Evolutionary conservation across 2,888 invertebrate species (phyloP).

Genomic region (Scaeva pyrastri): DNA sequence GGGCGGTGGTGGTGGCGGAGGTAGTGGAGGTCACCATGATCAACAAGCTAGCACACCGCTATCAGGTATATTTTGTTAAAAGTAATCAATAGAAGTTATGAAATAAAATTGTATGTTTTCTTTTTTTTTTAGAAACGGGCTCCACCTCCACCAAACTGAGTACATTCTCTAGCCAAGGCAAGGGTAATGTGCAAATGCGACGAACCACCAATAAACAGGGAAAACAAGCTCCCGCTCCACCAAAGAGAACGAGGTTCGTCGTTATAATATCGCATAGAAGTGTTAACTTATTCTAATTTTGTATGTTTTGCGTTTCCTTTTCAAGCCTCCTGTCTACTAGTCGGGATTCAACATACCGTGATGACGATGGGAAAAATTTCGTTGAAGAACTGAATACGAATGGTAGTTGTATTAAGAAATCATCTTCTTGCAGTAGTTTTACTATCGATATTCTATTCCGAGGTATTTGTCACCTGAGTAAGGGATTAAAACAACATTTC

Average conservation of each 20-base stretch:
- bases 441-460: conserved; percentile 84
- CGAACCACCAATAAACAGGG: conserved; percentile 94
- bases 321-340: conserved; percentile 83
- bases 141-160: conserved; percentile 86
- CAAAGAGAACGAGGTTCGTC: conserved; percentile 94
- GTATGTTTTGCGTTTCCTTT: conserved; percentile 20
- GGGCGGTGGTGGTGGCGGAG: conserved; percentile 77
- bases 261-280: not conserved
- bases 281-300: not conserved
- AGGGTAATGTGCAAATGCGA: conserved; percentile 91
- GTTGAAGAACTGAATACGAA: conserved; percentile 83
- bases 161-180: conserved; percentile 87
- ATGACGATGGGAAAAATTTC: conserved; percentile 83
- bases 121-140: conserved; percentile 82
- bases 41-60: conserved; percentile 83
- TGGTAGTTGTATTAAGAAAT: conserved; percentile 84
- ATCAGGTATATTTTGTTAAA: conserved; percentile 79
- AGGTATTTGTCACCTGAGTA: conserved; percentile 84
- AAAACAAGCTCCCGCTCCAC: conserved; percentile 97
- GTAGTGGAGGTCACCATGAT: conserved; percentile 80
- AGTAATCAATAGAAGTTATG: conserved; percentile 9
- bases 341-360: conserved; percentile 84
- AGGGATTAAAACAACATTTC: conserved; percentile 77
- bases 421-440: conserved; percentile 85
- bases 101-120: not conserved